Evolutionary conservation across 1,140 invertebrate species (phyloP).

Genomic region (Cephus cinctus): DNA sequence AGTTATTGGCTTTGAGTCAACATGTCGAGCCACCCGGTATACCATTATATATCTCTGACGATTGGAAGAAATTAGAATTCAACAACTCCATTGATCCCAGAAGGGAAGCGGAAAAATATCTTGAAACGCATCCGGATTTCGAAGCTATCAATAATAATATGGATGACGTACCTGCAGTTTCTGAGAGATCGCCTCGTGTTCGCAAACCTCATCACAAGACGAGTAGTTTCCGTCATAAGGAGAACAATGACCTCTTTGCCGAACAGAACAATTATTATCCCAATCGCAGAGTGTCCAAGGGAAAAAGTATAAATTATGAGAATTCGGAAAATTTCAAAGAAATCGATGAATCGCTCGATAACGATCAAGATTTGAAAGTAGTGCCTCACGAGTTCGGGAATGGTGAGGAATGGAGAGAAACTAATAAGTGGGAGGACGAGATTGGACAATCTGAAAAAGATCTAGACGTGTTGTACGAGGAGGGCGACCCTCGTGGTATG

Average conservation of each 20-base stretch:
- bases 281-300: not conserved
- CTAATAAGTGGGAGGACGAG: conserved; percentile 30
- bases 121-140: conserved; percentile 30
- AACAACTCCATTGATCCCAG: conserved; percentile 49
- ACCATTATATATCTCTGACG: conserved; percentile 49
- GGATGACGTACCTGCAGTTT: conserved; percentile 19
- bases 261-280: conserved; percentile 15
- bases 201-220: conserved; percentile 13
- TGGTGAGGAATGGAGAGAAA: conserved; percentile 25
- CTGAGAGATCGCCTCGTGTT: conserved; percentile 21
- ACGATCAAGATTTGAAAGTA: conserved; percentile 4
- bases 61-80: conserved; percentile 49
- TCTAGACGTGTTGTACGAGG: conserved; percentile 39
- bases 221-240: conserved; percentile 12
- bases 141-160: conserved; percentile 23
- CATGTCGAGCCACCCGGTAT: conserved; percentile 70
- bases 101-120: conserved; percentile 47
- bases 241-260: conserved; percentile 6
- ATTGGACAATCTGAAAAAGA: conserved; percentile 25
- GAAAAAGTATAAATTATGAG: not conserved
- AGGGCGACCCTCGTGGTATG: conserved; percentile 20
- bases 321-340: conserved; percentile 6
- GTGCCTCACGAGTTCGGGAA: not conserved
- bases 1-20: conserved; percentile 69
- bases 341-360: not conserved